These are phyloP conservation scores for Cetoscarus ocellatus DNA, from an alignment of 2,797 vertebrate genomes.

Conservation along the genomic window DNA sequence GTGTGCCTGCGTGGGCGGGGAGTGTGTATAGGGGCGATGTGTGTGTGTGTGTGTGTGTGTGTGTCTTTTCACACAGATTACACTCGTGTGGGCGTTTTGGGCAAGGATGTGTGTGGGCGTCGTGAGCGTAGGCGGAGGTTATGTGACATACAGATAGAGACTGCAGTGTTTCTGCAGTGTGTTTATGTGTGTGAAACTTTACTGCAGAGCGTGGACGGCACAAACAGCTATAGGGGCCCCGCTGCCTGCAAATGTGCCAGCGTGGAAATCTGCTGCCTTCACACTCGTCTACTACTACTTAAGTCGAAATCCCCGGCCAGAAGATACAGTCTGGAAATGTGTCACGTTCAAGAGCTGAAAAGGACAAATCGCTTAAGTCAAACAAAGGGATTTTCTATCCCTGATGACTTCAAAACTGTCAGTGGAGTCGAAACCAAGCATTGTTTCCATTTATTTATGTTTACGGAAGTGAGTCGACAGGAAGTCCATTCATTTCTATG, in stretches of 20 bases:
- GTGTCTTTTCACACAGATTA: constrained; percentile 70
- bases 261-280: constrained; percentile 63
- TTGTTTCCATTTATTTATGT: too few species aligned
- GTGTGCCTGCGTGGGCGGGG: constrained; percentile 76
- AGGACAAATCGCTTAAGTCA: neutral
- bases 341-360: constrained; percentile 23
- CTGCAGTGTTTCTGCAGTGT: constrained; percentile 74
- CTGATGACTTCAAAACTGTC: neutral
- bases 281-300: constrained; percentile 37
- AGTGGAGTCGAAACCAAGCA: neutral
- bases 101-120: constrained; percentile 81
- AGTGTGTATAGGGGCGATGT: constrained; percentile 76
- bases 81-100: constrained; percentile 75
- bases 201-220: constrained; percentile 58
- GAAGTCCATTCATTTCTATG: too few species aligned
- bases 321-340: constrained; percentile 21
- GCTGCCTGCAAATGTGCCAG: constrained; percentile 64
- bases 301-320: constrained; percentile 33
- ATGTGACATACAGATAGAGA: constrained; percentile 82
- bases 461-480: too few species aligned
- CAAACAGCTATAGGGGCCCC: constrained; percentile 67
- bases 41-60: constrained; percentile 64
- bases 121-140: constrained; percentile 73
- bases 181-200: constrained; percentile 74
- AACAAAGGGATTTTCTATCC: neutral